phyloP scores from a whole-genome alignment of 2,888 invertebrate species.

The Notodonta dromedarius region DNA sequence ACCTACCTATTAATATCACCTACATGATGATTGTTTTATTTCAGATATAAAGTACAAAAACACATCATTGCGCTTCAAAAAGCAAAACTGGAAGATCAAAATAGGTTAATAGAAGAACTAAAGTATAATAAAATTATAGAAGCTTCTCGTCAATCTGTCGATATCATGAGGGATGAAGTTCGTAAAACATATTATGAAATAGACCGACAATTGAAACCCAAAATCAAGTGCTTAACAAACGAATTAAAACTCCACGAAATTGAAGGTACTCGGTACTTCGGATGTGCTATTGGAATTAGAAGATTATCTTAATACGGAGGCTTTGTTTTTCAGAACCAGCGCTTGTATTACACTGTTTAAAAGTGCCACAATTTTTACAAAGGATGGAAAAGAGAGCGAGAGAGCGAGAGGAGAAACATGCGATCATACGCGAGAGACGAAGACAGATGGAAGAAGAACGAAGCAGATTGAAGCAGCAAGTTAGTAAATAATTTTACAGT shows the following conservation, averaged over 20 bases:
- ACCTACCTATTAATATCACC: neutral
- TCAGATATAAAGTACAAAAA: conserved; percentile 87
- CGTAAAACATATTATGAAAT: conserved; percentile 82
- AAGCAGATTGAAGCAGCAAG: conserved; percentile 75
- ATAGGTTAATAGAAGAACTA: conserved; percentile 88
- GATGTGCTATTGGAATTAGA: neutral
- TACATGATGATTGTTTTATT: conserved; percentile 25
- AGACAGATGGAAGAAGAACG: conserved; percentile 79
- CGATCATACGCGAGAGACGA: conserved; percentile 74
- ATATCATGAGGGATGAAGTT: conserved; percentile 83
- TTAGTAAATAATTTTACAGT: conserved; percentile 25
- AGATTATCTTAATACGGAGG: neutral
- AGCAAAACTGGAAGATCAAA: conserved; percentile 88
- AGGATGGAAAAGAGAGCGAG: conserved; percentile 90
- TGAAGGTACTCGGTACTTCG: conserved; percentile 56
- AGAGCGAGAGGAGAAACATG: conserved; percentile 85
- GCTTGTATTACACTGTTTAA: conserved; percentile 75
- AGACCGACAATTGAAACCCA: conserved; percentile 83
- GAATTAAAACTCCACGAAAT: conserved; percentile 73
- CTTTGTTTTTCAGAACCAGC: conserved; percentile 60
- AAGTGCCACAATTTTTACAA: conserved; percentile 87
- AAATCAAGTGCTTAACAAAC: conserved; percentile 80
- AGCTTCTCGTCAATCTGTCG: conserved; percentile 85
- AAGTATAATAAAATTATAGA: conserved; percentile 88
- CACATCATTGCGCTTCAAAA: conserved; percentile 89